Conservation (phyloP, 2,888 invertebrate genomes). For the Yponomeuta sedellus region DNA sequence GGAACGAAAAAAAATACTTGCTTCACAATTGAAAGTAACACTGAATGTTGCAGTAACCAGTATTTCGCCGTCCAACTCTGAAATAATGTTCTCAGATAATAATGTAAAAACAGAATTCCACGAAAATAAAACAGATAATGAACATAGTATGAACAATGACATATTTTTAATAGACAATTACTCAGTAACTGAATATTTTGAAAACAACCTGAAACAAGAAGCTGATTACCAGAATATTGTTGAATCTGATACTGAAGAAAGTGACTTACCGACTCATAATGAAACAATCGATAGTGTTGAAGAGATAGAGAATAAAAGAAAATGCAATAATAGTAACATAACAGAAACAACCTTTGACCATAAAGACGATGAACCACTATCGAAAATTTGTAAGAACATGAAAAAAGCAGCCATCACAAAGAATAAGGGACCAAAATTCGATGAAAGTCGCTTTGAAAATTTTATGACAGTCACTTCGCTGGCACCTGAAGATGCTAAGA, state of each 20-base stretch:
- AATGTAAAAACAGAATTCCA: background rate
- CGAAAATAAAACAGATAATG: background rate
- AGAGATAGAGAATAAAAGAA: background rate
- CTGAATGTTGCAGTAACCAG: slow-evolving; percentile 16
- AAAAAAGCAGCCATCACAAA: background rate
- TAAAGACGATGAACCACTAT: background rate
- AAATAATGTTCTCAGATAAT: background rate
- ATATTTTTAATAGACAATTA: background rate
- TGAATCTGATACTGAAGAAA: background rate
- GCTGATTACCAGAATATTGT: background rate
- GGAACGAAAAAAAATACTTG: background rate
- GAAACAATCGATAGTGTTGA: background rate
- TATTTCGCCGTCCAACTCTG: slow-evolving; percentile 24
- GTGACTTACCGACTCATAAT: background rate
- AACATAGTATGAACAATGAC: background rate
- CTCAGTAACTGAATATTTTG: no score
- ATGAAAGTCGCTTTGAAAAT: slow-evolving; percentile 31
- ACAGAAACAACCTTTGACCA: background rate
- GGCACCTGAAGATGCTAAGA: slow-evolving; percentile 35
- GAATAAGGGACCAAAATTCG: slow-evolving; percentile 18
- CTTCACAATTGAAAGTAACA: slow-evolving; percentile 15
- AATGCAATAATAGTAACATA: background rate
- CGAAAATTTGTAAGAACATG: background rate
- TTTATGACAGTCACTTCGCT: slow-evolving; percentile 31
- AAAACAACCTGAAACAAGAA: no score